Base-by-base conservation (phyloP, 2,888 invertebrate genomes). In the Parnassius mnemosyne region DNA sequence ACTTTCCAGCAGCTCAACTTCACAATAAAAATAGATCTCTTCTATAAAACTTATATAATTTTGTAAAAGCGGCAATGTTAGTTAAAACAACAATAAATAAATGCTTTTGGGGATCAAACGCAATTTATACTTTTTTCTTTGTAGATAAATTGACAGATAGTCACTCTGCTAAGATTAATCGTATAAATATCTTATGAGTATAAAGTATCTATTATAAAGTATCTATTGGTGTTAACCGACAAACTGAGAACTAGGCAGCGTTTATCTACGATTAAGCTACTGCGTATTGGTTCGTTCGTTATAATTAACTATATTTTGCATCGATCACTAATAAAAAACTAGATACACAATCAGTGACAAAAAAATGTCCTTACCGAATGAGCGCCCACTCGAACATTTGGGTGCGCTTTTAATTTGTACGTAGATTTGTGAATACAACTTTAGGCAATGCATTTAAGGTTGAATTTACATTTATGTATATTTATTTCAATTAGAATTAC, bases 21-120 rank as follows among this genome's bases (percentile, higher is more conserved):
- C 84, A 87, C 89, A 89, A 89, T 90, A 90, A 90, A 91, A 91
- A 91, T 91, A 91, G 88, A 90, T 89, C 89, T 91, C 89, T 91
- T 83, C 90, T 91, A 90, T 90, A 90, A 90, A 91, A 91, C 89
- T 87, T 89, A 89, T 89, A 87, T 87, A 87, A 83, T 89, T 89
- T 25, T 91, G 86, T 82, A 89, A 89, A 89, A 89, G 89, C 89
- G 77, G 84, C 83, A 84, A 83, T 85, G 82, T 83, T 81, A 81
- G 79, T 71, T 82, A 87, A 90, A 88, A 83, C 77, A 89, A 89
- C 82, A 80, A 80, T 83, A 85, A 86, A 87, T 88, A 90, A 90
- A 89, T 89, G 87, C 89, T 80, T 87, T 79, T 84, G 84, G 86
- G 87, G 83, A 83, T 86, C 78, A 81, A 88, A 89, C 85, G 81